These are phyloP conservation scores for Cryptosula pallasiana DNA, from an alignment of 2,888 invertebrate species.

Conservation along the genomic window DNA sequence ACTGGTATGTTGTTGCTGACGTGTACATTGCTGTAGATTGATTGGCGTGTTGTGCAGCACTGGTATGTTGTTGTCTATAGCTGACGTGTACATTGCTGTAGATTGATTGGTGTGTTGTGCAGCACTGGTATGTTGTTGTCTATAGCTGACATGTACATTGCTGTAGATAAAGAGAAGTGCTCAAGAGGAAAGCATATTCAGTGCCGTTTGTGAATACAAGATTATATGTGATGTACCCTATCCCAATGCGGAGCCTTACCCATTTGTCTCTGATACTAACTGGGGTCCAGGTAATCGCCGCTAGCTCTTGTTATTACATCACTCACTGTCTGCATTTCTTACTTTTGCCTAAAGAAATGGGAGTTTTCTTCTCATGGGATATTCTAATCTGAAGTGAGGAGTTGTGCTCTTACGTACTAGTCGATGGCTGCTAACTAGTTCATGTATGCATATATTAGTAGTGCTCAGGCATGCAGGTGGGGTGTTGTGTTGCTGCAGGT, in stretches of 20 bases:
- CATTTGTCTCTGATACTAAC: conserved; percentile 51
- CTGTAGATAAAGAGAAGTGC: conserved; percentile 1
- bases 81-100: no score
- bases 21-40: no score
- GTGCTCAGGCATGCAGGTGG: neutral
- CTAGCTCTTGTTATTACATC: neutral
- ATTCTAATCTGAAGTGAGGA: neutral
- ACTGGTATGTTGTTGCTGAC: no score
- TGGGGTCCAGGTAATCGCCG: conserved; percentile 47
- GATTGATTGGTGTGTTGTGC: neutral
- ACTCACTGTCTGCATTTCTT: neutral
- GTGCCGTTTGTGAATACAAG: conserved; percentile 53
- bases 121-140: neutral
- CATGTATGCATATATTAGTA: neutral
- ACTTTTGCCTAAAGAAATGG: neutral
- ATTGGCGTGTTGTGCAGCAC: no score
- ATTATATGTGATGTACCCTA: conserved; percentile 46
- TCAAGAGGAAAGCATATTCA: conserved; percentile 49
- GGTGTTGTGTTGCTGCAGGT: conserved; percentile 32
- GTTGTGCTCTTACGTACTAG: neutral
- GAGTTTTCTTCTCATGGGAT: no score
- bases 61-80: no score
- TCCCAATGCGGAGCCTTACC: conserved; percentile 44
- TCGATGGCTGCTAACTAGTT: neutral
- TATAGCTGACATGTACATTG: neutral